phyloP scores from a whole-genome alignment of 1,140 invertebrate species.

The Akabosia matsudoensis region DNA sequence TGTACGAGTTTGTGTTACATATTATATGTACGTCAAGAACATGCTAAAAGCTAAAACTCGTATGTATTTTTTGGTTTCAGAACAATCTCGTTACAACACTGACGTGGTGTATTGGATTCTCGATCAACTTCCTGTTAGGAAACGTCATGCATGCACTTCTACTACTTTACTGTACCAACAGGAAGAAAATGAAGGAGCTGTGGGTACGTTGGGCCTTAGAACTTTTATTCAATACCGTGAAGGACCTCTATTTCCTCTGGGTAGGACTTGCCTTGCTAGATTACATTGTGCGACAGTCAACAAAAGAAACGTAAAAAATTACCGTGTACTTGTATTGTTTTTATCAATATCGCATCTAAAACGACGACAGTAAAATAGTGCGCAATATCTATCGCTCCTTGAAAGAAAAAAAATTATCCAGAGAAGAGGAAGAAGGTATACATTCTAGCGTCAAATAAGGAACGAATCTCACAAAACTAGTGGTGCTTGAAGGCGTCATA shows the following conservation, averaged over 20 bases:
- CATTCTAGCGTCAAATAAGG: background rate
- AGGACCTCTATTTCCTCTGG: slow-evolving; percentile 22
- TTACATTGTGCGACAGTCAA: background rate
- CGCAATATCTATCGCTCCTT: too few relatives aligned
- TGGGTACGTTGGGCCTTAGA: slow-evolving; percentile 8
- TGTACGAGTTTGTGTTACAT: too few relatives aligned
- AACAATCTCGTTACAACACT: slow-evolving; percentile 17
- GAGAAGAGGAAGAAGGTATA: too few relatives aligned
- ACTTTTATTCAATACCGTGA: slow-evolving; percentile 18
- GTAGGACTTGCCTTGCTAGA: slow-evolving; percentile 21
- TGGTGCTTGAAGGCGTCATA: background rate
- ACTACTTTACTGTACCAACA: slow-evolving; percentile 21
- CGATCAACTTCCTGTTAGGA: slow-evolving; percentile 13
- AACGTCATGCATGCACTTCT: slow-evolving; percentile 13
- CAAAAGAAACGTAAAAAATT: background rate
- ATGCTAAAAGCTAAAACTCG: too few relatives aligned
- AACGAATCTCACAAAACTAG: background rate
- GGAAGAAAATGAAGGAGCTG: slow-evolving; percentile 17
- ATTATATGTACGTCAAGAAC: too few relatives aligned
- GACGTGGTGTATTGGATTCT: slow-evolving; percentile 22
- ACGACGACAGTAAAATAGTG: background rate
- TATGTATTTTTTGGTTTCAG: slow-evolving; percentile 16
- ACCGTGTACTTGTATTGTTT: too few relatives aligned
- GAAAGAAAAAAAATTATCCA: too few relatives aligned
- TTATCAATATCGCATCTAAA: too few relatives aligned